Conservation (phyloP, 2,113 vertebrate genomes). For the Pterocles burchelli region DNA sequence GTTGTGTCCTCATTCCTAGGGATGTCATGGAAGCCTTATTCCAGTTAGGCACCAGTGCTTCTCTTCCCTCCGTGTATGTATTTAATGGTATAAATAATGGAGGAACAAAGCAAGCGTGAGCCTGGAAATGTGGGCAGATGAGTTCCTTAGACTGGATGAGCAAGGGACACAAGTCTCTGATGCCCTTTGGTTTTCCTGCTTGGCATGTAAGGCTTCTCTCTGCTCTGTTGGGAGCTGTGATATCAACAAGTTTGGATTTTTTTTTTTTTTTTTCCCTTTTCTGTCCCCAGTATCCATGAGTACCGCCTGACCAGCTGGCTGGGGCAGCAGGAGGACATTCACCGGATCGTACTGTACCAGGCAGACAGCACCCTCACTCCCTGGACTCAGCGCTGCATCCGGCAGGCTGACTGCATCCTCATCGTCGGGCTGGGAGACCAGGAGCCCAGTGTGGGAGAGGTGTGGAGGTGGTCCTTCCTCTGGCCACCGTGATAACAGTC, state of each 20-base stretch:
- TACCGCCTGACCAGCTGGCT: slow-evolving; percentile 95
- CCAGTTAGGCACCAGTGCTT: neutral
- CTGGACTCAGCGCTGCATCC: slow-evolving; percentile 94
- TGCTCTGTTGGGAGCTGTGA: neutral
- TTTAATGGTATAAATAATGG: neutral
- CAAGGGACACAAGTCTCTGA: neutral
- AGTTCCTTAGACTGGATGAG: neutral
- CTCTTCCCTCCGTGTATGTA: neutral
- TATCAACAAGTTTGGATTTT: neutral
- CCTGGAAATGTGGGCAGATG: neutral
- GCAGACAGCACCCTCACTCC: slow-evolving; percentile 87
- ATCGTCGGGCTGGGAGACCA: slow-evolving; percentile 93
- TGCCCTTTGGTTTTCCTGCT: neutral
- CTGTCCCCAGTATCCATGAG: slow-evolving; percentile 82
- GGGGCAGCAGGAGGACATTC: slow-evolving; percentile 95
- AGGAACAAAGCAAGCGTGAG: neutral
- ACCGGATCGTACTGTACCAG: slow-evolving; percentile 94
- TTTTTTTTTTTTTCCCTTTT: neutral
- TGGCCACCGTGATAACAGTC: neutral
- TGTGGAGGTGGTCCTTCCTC: slow-evolving; percentile 27
- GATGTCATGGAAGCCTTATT: neutral
- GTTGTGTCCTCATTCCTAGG: neutral
- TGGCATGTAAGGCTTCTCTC: neutral
- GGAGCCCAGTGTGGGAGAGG: slow-evolving; percentile 92
- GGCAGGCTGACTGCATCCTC: slow-evolving; percentile 93